Evolutionary conservation across 2,888 invertebrate species (phyloP), one percentile per base, ranked within the genome.

Genomic region (Panzeria rudis): DNA sequence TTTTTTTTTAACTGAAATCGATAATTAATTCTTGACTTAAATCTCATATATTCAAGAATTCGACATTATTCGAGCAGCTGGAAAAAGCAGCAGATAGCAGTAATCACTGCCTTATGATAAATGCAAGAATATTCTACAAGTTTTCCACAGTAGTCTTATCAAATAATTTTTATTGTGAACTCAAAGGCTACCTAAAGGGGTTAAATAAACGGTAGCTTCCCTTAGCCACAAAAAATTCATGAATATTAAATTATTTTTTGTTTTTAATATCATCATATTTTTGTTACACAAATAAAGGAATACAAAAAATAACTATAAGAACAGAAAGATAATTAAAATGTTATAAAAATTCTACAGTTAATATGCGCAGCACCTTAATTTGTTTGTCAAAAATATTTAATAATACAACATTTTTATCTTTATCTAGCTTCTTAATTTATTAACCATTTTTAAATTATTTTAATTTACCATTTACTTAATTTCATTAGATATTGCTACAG

Each of bases 361-460:
- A 59, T 11, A 50, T 47, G 68, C 35, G 23, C 61, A 61, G 61
- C 59, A 59, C 61, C 69, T 61, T 20, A 44, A 68, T 69, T 29
- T 13, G 4, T 20, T 56, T 54, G 25, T 47, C 29, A 52, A 25
- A 61, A 38, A 35, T 13, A 50, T 52, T 41, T 62, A 11, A 62
- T 25, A 25, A 62, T 15, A 29, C 15, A n/a, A 25, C 15, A 64
- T 25, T 56, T 56, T 32, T 32, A 56, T 56, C 56, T n/a, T 9
- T n/a, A 29, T n/a, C 7, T 17, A n/a, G 17, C 35, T 32, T 35
- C 9, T 32, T 59, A 32, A 17, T 59, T 59, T 59, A 59, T 8
- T 25, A 56, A 56, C 0, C 29, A 32, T 56, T 32, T 29, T 15
- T 32, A 8, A 32, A 8, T 17, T 54, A 29, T 11, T 7, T 56